Conservation (phyloP, 2,797 vertebrate species). For the Argya squamiceps region DNA sequence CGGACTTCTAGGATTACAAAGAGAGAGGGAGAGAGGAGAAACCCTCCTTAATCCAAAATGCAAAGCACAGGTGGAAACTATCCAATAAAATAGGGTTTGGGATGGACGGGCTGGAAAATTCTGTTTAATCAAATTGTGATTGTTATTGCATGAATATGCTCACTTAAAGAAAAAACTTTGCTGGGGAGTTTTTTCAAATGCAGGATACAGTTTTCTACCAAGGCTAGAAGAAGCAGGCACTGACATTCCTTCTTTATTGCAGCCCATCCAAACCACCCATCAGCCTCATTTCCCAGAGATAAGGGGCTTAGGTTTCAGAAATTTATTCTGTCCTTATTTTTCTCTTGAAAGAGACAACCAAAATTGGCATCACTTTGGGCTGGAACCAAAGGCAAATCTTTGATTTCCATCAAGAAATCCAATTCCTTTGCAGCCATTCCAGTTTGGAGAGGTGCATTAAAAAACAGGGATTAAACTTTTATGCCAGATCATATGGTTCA, state of each 20-base stretch:
- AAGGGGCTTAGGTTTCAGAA: neutral
- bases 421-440: neutral
- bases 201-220: neutral
- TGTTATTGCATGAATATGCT: neutral
- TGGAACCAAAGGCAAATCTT: neutral
- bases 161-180: neutral
- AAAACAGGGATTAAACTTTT: neutral
- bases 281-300: neutral
- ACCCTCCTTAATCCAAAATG: slow-evolving; percentile 11
- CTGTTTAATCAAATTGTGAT: neutral
- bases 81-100: neutral
- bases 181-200: neutral
- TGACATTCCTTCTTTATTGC: neutral
- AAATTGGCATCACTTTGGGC: neutral
- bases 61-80: neutral
- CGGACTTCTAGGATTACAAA: neutral
- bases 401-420: neutral
- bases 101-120: neutral
- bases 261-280: neutral
- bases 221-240: neutral
- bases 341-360: neutral
- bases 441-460: neutral
- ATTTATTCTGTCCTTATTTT: neutral
- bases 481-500: neutral
- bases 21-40: slow-evolving; percentile 1